Evolutionary conservation across 2,888 invertebrate genomes (phyloP), one percentile per base, ranked within the genome.

Genomic region (Thysanoteuthis rhombus): DNA sequence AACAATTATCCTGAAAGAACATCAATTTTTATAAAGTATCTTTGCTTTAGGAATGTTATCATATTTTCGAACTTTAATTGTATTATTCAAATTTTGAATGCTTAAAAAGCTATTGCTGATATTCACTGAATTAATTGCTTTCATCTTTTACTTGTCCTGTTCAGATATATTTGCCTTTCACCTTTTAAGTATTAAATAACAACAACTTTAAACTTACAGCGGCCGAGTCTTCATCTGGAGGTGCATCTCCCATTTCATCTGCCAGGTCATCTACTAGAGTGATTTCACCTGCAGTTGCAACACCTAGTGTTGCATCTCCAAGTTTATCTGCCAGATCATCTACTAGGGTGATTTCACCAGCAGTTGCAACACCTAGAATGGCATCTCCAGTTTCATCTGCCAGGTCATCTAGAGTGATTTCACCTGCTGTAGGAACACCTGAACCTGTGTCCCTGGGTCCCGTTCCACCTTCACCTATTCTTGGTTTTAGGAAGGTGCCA

Each of bases 301-400:
- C 92, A 42, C 45, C 92, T 45, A 32, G n/a, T 4, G 42, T n/a
- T 5, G 40, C 45, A 45, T 36, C 39, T 89, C 89, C 42, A 90
- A 25, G 93, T 92, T 47, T 94, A 93, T 94, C 94, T 45, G 93
- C 93, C 52, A 94, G 94, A 6, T 47, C 93, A 32, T 94, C 94
- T 16, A 75, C 92, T 93, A 94, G 94, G 89, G 92, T 92, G 45
- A 58, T 93, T 39, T 93, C 52, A 32, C 94, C 93, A 39, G 89
- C 94, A 93, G 90, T 93, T n/a, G 93, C 93, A 58, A 93, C 92
- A 42, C 45, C 92, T 45, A 32, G n/a, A 16, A 32, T n/a, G 0
- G 40, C 45, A 45, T 36, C 39, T 89, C 89, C 42, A 90, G 16
- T 94, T 92, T 47, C 94, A 93, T 94, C 94, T 45, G 93, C 93